Evolutionary conservation across 2,797 vertebrate genomes (phyloP), one percentile per base, ranked within the genome.

Genomic region (Loriculus beryllinus): DNA sequence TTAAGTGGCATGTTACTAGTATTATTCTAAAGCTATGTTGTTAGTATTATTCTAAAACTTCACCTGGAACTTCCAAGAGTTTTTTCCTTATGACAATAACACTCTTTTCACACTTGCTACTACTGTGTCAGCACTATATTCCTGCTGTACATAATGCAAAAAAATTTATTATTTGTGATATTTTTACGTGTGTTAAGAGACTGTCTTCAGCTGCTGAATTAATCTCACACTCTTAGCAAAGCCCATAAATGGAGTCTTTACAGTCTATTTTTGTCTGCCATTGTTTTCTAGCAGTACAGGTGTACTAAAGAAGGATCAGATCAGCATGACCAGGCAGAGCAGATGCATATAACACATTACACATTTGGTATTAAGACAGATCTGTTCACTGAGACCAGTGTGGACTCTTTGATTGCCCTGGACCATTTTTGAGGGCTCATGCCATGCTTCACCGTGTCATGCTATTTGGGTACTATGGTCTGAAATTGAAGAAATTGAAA

Each of bases 101-200:
- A 7, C 6, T 59, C 2, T 0, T 6, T 52, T 21, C n/a, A 47
- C 11, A 16, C 22, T 64, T 37, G 39, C 9, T 70, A 21, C 29
- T 51, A 26, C 39, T 76, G 31, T 42, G 39, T 11, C 57, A 70
- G 22, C 26, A 42, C 2, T 47, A 12, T 16, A 40, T 51, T 10
- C 17, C 40, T 37, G 29, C 17, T 31, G 9, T 23, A 29, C 3
- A 5, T 6, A 65, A 4, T 22, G 21, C 4, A 45, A 91, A 90
- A 90, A 7, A 45, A 87, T 84, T 40, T 6, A 4, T 12, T 47
- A 5, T 23, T 70, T 67, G 5, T 67, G 22, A 39, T 51, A 21
- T 12, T 80, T 91, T 72, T 39, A 4, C 31, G 14, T 7, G 2
- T 49, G 21, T 43, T 43, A 49, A 13, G 17, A 68, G 7, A 51